A percentile compares a stretch with the other conserved stretches of the same genome.
Evolutionary conservation across 2,113 vertebrate genomes (phyloP).

Genomic region (Labeo catla): DNA sequence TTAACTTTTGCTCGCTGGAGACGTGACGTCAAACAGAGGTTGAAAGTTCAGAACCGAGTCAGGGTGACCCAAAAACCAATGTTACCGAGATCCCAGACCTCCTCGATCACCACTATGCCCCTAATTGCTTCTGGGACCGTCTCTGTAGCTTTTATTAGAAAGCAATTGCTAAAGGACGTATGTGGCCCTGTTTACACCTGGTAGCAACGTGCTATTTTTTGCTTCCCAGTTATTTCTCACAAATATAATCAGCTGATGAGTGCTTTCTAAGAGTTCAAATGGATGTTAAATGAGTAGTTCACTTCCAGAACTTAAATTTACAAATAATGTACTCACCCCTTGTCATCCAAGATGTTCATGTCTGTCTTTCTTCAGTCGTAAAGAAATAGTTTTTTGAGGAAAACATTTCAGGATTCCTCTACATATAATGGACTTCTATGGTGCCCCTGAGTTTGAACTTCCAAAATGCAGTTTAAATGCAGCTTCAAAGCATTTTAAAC

Average conservation of each 20-base stretch:
- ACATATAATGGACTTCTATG: no score
- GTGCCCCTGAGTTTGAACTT: no score
- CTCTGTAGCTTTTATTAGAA: slow-evolving; percentile 33
- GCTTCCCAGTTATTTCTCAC: background rate
- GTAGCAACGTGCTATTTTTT: background rate
- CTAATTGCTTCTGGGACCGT: slow-evolving; percentile 42
- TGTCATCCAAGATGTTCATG: no score
- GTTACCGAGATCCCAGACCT: slow-evolving; percentile 10
- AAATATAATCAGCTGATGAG: background rate
- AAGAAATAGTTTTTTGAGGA: no score
- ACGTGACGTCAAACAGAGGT: background rate
- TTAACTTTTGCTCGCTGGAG: background rate
- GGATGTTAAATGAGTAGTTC: background rate
- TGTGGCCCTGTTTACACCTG: background rate
- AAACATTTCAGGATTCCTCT: no score
- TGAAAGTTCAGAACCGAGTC: slow-evolving; percentile 21
- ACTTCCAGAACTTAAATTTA: no score
- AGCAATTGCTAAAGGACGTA: slow-evolving; percentile 6
- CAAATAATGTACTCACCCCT: no score
- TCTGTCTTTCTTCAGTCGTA: no score
- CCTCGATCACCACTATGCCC: slow-evolving; percentile 25
- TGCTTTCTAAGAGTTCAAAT: background rate
- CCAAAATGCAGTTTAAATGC: no score
- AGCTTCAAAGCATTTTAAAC: no score
- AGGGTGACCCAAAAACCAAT: slow-evolving; percentile 27